These are phyloP conservation scores for Epirrita christyi DNA, from an alignment of 2,888 invertebrate species.

Conservation along the genomic window DNA sequence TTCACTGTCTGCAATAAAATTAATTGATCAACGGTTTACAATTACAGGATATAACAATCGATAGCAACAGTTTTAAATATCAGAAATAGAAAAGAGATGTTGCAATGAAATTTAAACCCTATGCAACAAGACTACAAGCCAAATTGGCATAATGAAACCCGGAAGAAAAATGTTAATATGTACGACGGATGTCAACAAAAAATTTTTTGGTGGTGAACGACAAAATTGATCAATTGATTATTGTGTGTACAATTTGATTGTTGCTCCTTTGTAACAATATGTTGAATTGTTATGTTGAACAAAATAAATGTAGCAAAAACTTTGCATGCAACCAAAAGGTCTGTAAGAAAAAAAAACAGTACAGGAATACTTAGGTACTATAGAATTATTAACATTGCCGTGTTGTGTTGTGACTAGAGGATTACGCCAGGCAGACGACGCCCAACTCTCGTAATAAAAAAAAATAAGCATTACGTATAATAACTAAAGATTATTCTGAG, in stretches of 20 bases:
- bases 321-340: neutral
- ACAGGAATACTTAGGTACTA: neutral
- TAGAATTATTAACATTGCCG: too few species aligned
- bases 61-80: conserved; percentile 66
- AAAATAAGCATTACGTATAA: too few species aligned
- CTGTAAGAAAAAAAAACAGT: neutral
- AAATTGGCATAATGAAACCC: conserved; percentile 32
- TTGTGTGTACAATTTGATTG: conserved; percentile 30
- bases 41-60: conserved; percentile 75
- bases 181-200: conserved; percentile 55
- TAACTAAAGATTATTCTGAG: too few species aligned
- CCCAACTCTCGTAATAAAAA: too few species aligned
- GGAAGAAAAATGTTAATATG: conserved; percentile 52
- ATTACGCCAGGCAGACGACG: too few species aligned
- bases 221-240: conserved; percentile 32
- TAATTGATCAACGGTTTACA: conserved; percentile 52
- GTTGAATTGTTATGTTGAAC: conserved; percentile 26
- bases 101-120: conserved; percentile 41
- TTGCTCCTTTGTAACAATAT: conserved; percentile 33
- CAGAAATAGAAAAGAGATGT: conserved; percentile 44
- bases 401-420: too few species aligned
- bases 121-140: conserved; percentile 10
- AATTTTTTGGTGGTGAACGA: conserved; percentile 36
- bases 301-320: conserved; percentile 9
- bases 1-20: conserved; percentile 27